phyloP scores from a whole-genome alignment of 2,797 vertebrate genomes.

The Propithecus perrieri region DNA sequence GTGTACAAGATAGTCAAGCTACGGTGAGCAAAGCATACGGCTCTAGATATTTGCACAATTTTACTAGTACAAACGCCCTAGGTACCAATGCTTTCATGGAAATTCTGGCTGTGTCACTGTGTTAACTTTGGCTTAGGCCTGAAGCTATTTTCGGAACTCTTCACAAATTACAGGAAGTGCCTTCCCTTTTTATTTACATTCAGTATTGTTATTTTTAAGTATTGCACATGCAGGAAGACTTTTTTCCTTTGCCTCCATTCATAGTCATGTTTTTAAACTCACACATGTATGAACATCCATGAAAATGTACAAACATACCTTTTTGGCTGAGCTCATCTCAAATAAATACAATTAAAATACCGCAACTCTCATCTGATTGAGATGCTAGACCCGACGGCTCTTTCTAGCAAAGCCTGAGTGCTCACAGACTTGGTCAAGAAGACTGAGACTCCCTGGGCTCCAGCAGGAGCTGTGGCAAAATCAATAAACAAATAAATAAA shows the following conservation, averaged over 20 bases:
- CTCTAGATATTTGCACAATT: conserved; percentile 79
- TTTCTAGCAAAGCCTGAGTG: conserved; percentile 80
- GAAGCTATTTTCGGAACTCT: conserved; percentile 82
- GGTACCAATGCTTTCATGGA: conserved; percentile 81
- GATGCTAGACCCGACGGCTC: conserved; percentile 65
- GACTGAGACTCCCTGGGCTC: conserved; percentile 9
- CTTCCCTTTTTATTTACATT: conserved; percentile 80
- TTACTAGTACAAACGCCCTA: conserved; percentile 77
- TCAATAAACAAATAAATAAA: conserved; percentile 83
- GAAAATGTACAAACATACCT: background rate
- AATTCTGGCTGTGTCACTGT: conserved; percentile 76
- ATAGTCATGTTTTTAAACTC: conserved; percentile 36
- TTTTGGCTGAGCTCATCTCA: conserved; percentile 19
- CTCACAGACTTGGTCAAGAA: conserved; percentile 60
- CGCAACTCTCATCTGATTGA: conserved; percentile 4
- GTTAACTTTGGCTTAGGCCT: conserved; percentile 81
- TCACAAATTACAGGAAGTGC: conserved; percentile 80
- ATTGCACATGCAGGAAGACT: conserved; percentile 52
- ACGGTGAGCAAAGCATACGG: conserved; percentile 54
- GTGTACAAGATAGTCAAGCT: conserved; percentile 49
- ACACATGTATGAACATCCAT: background rate
- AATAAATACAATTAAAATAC: background rate
- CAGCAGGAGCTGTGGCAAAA: conserved; percentile 76
- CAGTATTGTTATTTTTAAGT: conserved; percentile 75
- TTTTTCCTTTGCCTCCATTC: background rate